These are phyloP conservation scores for Conus canariensis DNA, from an alignment of 2,888 invertebrate species.

Conservation along the genomic window DNA sequence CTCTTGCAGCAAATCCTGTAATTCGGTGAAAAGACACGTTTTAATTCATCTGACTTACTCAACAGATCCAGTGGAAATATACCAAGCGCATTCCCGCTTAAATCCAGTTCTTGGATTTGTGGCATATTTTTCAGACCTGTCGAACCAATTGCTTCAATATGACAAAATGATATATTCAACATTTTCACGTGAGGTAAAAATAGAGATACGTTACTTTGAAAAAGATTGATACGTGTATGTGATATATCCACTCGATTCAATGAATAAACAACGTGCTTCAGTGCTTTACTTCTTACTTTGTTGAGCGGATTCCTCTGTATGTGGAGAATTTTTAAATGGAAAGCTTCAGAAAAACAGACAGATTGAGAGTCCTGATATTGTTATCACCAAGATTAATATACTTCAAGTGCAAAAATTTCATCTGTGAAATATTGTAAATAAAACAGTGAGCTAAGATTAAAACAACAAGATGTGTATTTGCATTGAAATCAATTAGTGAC, in stretches of 20 bases:
- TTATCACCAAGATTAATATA: background rate
- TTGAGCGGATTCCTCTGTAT: background rate
- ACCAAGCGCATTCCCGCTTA: too few relatives aligned
- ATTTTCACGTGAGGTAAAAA: background rate
- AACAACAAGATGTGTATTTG: background rate
- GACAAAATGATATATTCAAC: background rate
- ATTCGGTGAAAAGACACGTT: too few relatives aligned
- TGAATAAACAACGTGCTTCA: background rate
- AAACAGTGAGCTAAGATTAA: background rate
- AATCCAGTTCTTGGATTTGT: too few relatives aligned
- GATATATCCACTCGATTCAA: background rate
- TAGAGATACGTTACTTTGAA: background rate
- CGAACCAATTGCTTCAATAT: too few relatives aligned
- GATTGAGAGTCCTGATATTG: background rate
- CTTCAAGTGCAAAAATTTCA: background rate
- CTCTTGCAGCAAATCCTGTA: too few relatives aligned
- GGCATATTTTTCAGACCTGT: too few relatives aligned
- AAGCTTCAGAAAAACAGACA: background rate
- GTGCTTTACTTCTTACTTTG: background rate
- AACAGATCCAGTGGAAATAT: too few relatives aligned
- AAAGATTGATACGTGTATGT: background rate
- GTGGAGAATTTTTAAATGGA: background rate
- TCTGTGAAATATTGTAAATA: background rate
- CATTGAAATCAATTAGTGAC: background rate
- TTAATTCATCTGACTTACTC: too few relatives aligned